A percentile compares a stretch with the other conserved stretches of the same genome.
Evolutionary conservation across 2,797 vertebrate genomes (phyloP).

Genomic region (Lagocephalus sceleratus): DNA sequence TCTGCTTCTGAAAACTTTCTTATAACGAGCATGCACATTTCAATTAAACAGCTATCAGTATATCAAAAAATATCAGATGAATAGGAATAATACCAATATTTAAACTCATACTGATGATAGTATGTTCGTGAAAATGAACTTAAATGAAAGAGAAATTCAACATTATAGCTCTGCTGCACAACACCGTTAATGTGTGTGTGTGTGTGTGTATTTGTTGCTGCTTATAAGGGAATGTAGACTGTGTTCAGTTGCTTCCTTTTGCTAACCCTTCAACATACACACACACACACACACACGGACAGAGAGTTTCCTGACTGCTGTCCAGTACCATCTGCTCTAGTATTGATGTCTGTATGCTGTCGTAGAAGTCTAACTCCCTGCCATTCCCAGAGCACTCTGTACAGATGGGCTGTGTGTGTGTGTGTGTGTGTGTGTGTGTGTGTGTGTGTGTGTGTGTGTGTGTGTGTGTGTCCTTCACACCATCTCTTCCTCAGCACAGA

Average conservation of each 20-base stretch:
- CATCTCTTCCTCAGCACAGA: constrained; percentile 15
- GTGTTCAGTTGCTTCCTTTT: constrained; percentile 71
- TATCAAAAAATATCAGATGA: too few relatives aligned
- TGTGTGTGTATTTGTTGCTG: constrained; percentile 49
- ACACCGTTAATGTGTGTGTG: constrained; percentile 32
- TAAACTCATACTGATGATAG: too few relatives aligned
- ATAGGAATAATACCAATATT: too few relatives aligned
- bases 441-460: constrained; percentile 11
- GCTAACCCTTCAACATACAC: constrained; percentile 40
- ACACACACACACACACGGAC: constrained; percentile 20
- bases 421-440: constrained; percentile 19
- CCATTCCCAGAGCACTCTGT: constrained; percentile 33
- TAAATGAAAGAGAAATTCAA: constrained; percentile 5
- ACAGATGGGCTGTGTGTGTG: constrained; percentile 28
- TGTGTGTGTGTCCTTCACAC: constrained; percentile 3
- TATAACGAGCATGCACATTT: too few relatives aligned
- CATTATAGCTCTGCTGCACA: constrained; percentile 16
- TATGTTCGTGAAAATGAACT: too few relatives aligned
- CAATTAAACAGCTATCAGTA: too few relatives aligned
- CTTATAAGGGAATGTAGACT: constrained; percentile 75
- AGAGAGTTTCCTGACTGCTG: constrained; percentile 38
- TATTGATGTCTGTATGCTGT: constrained; percentile 44
- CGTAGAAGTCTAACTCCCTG: constrained; percentile 38
- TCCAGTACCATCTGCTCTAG: constrained; percentile 57
- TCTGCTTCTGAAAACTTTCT: too few relatives aligned